A percentile compares a stretch with the other conserved stretches of the same genome.
phyloP scores from a whole-genome alignment of 2,113 vertebrate genomes.

The Caretta caretta region DNA sequence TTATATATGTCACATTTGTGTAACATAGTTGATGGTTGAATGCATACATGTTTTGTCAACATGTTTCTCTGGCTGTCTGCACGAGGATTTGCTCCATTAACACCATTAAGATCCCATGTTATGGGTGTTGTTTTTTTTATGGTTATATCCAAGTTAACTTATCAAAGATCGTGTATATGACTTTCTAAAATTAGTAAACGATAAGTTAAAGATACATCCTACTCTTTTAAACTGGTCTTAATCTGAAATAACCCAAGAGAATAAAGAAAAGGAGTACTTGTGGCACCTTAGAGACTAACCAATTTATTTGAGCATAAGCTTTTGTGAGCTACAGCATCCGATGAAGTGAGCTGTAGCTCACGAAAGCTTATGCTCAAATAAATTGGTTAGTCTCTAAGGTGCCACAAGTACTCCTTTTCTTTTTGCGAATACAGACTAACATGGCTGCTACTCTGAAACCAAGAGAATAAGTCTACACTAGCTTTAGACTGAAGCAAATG shows the following conservation, averaged over 20 bases:
- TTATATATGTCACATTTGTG: background rate
- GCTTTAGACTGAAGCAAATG: background rate
- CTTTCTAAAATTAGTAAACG: background rate
- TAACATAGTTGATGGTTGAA: background rate
- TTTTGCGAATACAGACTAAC: no score
- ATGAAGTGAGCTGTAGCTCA: no score
- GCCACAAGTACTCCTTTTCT: no score
- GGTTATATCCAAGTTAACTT: no score
- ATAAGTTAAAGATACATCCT: background rate
- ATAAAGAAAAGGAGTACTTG: background rate
- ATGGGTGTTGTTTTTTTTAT: background rate
- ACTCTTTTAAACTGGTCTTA: background rate
- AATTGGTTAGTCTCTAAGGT: no score
- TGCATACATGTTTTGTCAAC: background rate
- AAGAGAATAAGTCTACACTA: background rate
- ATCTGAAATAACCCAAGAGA: background rate
- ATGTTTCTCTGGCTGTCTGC: background rate
- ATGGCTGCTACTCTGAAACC: no score
- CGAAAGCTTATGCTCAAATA: no score
- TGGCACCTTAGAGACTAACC: no score
- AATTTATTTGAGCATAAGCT: no score
- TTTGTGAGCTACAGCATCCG: no score
- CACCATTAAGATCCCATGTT: background rate
- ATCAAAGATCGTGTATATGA: background rate
- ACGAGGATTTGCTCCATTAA: background rate